phyloP scores from a whole-genome alignment of 2,797 vertebrate species.

The Spinus olivaceus region DNA sequence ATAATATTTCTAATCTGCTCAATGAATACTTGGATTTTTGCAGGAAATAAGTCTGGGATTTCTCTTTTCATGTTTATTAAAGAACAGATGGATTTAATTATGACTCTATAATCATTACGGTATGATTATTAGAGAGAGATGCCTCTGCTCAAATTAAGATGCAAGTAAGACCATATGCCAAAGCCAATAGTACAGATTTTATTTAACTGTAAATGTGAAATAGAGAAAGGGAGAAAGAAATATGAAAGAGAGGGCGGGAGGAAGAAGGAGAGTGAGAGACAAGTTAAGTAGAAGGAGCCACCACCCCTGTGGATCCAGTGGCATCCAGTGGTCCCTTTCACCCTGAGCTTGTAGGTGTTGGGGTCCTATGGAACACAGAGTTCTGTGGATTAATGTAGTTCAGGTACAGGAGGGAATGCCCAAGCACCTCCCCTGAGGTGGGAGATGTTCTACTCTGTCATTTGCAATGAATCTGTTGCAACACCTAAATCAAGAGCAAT shows the following conservation, averaged over 20 bases:
- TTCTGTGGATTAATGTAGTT: not conserved
- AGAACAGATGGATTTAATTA: not conserved
- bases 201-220: not conserved
- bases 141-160: not conserved
- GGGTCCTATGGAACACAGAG: not conserved
- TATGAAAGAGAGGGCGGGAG: not conserved
- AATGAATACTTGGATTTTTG: not conserved
- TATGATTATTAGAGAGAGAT: not conserved
- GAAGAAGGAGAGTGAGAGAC: not conserved
- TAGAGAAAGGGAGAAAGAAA: not conserved
- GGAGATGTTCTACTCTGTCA: not conserved
- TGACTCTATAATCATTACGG: not conserved
- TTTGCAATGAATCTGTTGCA: not conserved
- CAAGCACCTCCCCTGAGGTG: not conserved
- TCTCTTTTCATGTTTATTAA: not conserved
- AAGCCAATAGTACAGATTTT: not conserved
- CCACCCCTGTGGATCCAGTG: not conserved
- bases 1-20: not conserved
- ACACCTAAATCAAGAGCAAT: not conserved
- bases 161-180: not conserved
- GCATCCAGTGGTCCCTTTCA: rapidly evolving
- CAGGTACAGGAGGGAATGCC: not conserved
- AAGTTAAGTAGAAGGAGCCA: not conserved
- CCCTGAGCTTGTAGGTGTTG: rapidly evolving
- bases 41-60: not conserved